A percentile compares a stretch with the other conserved stretches of the same genome.
phyloP scores from a whole-genome alignment of 1,140 invertebrate species.

The Conopomorpha cramerella region DNA sequence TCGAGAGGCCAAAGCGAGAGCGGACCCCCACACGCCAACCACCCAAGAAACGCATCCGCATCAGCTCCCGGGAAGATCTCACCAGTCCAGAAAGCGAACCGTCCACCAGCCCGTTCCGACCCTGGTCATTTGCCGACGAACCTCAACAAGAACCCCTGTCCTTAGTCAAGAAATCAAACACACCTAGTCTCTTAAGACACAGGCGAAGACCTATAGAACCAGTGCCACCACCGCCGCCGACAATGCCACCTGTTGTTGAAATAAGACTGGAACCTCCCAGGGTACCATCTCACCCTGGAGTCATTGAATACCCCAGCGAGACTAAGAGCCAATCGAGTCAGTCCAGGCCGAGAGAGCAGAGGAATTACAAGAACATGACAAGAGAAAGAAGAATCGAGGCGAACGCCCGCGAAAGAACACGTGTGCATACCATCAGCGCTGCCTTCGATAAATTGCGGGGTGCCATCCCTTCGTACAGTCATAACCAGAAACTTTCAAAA shows the following conservation, averaged over 20 bases:
- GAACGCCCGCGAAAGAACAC: constrained; percentile 87
- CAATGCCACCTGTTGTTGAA: constrained; percentile 17
- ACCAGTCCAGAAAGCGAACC: constrained; percentile 29
- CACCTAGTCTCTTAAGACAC: constrained; percentile 30
- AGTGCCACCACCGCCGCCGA: constrained; percentile 14
- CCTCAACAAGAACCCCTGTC: constrained; percentile 32
- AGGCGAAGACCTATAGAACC: constrained; percentile 29
- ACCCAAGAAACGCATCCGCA: constrained; percentile 69
- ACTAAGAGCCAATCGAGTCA: constrained; percentile 26
- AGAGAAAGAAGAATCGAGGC: constrained; percentile 89
- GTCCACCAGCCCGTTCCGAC: constrained; percentile 39
- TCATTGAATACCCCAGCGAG: constrained; percentile 12
- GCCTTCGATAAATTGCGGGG: constrained; percentile 87
- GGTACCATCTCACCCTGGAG: constrained; percentile 61
- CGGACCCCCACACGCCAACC: constrained; percentile 72
- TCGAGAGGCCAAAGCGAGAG: constrained; percentile 69
- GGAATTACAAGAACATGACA: constrained; percentile 96
- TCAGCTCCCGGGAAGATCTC: constrained; percentile 45
- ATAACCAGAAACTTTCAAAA: constrained; percentile 92
- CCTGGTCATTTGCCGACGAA: constrained; percentile 56
- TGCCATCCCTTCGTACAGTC: constrained; percentile 87
- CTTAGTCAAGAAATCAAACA: constrained; percentile 36
- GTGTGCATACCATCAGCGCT: constrained; percentile 93
- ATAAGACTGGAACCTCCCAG: constrained; percentile 34
- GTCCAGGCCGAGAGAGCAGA: constrained; percentile 66